Conservation (phyloP, 1,140 invertebrate genomes). For the Anoplolepis gracilipes region DNA sequence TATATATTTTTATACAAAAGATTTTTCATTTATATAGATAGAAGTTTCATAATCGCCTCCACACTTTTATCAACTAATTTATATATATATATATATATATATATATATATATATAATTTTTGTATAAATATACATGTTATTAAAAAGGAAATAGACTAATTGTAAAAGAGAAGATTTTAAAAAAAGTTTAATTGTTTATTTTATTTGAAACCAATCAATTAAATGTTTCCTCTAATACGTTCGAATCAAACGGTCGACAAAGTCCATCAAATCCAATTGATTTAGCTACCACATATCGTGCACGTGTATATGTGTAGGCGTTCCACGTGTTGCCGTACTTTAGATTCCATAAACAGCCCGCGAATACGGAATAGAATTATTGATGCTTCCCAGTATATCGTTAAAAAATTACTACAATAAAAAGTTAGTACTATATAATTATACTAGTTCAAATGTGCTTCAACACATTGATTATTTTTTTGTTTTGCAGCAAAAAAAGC, state of each 20-base stretch:
- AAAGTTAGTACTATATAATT: neutral
- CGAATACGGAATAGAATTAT: slow-evolving; percentile 12
- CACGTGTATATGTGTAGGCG: slow-evolving; percentile 1
- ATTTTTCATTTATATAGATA: neutral
- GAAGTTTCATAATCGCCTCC: slow-evolving; percentile 7
- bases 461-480: neutral
- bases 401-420: neutral
- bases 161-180: neutral
- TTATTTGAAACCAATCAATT: neutral
- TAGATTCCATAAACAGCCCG: slow-evolving; percentile 15
- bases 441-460: neutral
- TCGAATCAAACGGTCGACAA: slow-evolving; percentile 12
- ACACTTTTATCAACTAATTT: neutral
- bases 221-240: neutral
- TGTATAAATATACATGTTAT: too few relatives aligned
- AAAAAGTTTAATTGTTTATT: neutral
- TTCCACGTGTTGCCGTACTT: slow-evolving; percentile 19
- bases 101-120: too few relatives aligned
- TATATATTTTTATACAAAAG: too few relatives aligned
- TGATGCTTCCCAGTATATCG: neutral
- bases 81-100: too few relatives aligned
- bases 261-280: slow-evolving; percentile 20
- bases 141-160: neutral
- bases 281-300: slow-evolving; percentile 20
- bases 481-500: neutral